Conservation (phyloP, 2,888 invertebrate species). For the Dryobota labecula region DNA sequence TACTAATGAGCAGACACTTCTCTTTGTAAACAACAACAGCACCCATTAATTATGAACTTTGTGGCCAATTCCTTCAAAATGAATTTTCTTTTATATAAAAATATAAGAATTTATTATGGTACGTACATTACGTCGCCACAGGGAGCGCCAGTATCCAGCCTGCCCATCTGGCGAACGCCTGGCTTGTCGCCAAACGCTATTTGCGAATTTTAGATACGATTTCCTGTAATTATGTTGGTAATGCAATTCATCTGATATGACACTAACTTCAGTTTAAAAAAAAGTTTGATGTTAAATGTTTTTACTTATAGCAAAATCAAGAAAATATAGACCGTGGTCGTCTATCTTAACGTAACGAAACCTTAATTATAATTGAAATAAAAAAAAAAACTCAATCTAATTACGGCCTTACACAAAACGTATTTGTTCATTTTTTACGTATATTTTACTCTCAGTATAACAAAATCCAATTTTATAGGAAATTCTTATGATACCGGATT, state of each 20-base stretch:
- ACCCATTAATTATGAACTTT: neutral
- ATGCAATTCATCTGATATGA: conserved; percentile 48
- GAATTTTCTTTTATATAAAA: conserved; percentile 13
- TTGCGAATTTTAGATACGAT: conserved; percentile 63
- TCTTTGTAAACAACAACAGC: neutral
- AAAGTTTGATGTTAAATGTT: neutral
- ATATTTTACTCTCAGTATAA: neutral
- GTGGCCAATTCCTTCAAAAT: conserved; percentile 11
- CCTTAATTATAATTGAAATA: neutral
- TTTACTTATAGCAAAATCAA: neutral
- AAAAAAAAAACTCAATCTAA: neutral
- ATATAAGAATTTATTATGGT: conserved; percentile 17
- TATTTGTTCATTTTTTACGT: no score
- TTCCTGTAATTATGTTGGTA: conserved; percentile 50
- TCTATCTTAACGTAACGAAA: no score
- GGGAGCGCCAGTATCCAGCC: conserved; percentile 52
- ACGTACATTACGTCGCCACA: conserved; percentile 38
- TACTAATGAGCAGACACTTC: no score
- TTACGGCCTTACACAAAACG: neutral
- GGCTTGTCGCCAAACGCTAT: conserved; percentile 64
- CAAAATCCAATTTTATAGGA: neutral
- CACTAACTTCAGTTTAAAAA: conserved; percentile 9
- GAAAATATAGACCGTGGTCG: neutral
- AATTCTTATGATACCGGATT: neutral
- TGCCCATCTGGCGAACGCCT: conserved; percentile 64